Base-by-base conservation (phyloP, 2,888 invertebrate genomes). In the Rhagophthalmus giganteus region DNA sequence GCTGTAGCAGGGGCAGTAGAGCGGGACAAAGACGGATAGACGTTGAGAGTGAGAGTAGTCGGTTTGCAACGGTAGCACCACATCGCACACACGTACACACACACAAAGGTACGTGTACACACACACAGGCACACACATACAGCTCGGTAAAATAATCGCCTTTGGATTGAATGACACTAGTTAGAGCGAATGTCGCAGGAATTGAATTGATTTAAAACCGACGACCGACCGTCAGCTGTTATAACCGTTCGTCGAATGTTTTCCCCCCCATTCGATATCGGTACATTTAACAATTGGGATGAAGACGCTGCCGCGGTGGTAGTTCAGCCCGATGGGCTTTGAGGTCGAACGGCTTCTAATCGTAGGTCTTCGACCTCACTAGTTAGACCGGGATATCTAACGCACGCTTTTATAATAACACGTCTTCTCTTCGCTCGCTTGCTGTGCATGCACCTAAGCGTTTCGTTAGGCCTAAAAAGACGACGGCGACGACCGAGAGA, bases 1-100 rank as follows among this genome's bases (percentile, higher is more conserved):
- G 46, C 39, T 35, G 40, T 38, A 42, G 51, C 45, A 52, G 51
- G 51, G 51, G 51, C 46, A 52, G 46, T 52, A 41, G 51, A 45
- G 45, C 31, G 53, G 40, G 53, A 53, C 37, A 38, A 47, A 47
- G 47, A 46, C 24, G 27, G 41, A 41, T 34, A 45, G 15, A 12
- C 30, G 45, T 32, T 27, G 40, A 46, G 38, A 52, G 52, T 46
- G 52, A 52, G 52, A 52, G 52, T 52, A 51, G 51, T 44, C 40
- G 32, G 20, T 20, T 35, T 37, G 38, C 38, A 50, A 50, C 44
- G 35, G 44, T 50, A 44, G 44, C 41, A 40, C 35, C 30, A 38
- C 27, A 46, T 42, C 10, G 39, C 44, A 45, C 45, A 42, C 15
- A 37, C 34, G 15, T 33, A 33, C 10, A 24, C 28, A 28, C 31